Conservation (phyloP, 2,797 vertebrate genomes). For the Sphaeramia orbicularis region DNA sequence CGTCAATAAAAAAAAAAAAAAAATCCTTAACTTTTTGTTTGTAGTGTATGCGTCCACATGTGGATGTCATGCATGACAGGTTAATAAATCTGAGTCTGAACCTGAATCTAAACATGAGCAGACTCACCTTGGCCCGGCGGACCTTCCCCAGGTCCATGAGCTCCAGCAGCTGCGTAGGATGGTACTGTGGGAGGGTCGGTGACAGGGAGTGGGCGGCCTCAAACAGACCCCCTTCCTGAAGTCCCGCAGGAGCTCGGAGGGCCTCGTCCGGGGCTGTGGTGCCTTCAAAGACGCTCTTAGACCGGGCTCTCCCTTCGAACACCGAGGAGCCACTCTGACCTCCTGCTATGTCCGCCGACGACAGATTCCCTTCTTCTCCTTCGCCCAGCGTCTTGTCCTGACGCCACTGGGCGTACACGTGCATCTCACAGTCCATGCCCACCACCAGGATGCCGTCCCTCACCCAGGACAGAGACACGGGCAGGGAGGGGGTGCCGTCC, state of each 20-base stretch:
- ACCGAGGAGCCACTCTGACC: conserved; percentile 70
- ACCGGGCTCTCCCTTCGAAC: conserved; percentile 83
- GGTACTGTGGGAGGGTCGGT: conserved; percentile 97
- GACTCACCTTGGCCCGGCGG: conserved; percentile 90
- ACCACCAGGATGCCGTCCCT: conserved; percentile 97
- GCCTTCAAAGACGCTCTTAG: conserved; percentile 92
- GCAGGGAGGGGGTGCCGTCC: conserved; percentile 95
- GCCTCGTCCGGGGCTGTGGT: conserved; percentile 89
- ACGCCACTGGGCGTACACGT: conserved; percentile 98
- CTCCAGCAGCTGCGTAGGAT: conserved; percentile 96
- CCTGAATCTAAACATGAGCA: too few species aligned
- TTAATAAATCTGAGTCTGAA: too few species aligned
- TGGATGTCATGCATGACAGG: too few species aligned
- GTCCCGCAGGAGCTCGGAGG: conserved; percentile 90
- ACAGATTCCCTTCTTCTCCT: conserved; percentile 81
- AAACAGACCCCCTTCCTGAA: conserved; percentile 97
- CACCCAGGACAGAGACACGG: conserved; percentile 98
- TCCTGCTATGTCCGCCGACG: conserved; percentile 80
- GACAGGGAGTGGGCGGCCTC: conserved; percentile 97
- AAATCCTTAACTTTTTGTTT: too few species aligned
- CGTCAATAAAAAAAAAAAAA: too few species aligned
- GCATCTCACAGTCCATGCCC: conserved; percentile 99
- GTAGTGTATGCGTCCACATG: too few species aligned
- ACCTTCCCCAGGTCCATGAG: conserved; percentile 98
- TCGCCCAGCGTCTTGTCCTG: conserved; percentile 90